These are phyloP conservation scores for Candoia aspera DNA, from an alignment of 2,113 vertebrate species.

Conservation along the genomic window DNA sequence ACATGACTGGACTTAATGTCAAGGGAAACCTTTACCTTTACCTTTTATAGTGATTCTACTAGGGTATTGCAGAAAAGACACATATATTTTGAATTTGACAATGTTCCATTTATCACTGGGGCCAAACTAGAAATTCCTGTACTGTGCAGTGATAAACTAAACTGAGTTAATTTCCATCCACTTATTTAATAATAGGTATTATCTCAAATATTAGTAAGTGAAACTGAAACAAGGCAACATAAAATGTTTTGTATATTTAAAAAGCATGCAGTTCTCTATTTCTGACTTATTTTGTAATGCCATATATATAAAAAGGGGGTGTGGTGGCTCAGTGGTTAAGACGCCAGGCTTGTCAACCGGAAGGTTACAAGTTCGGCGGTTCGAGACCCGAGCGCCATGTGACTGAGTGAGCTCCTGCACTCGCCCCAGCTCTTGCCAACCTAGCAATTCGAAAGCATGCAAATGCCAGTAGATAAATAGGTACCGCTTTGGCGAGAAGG, in stretches of 20 bases:
- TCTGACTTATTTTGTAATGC: neutral
- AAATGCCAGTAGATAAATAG: too few relatives aligned
- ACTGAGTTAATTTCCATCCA: neutral
- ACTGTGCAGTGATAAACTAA: neutral
- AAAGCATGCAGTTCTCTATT: slow-evolving; percentile 17
- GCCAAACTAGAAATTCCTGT: neutral
- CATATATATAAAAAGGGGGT: slow-evolving; percentile 1
- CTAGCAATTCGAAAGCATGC: too few relatives aligned
- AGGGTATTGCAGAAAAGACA: neutral
- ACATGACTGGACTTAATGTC: too few relatives aligned
- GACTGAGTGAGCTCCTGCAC: too few relatives aligned
- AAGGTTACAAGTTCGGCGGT: too few relatives aligned
- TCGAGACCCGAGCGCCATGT: too few relatives aligned
- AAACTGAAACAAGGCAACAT: slow-evolving; percentile 3
- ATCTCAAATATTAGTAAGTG: neutral
- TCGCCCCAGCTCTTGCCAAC: too few relatives aligned
- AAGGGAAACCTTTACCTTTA: too few relatives aligned
- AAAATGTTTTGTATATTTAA: slow-evolving; percentile 33
- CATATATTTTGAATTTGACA: neutral
- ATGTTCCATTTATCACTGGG: neutral
- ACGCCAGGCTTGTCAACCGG: too few relatives aligned
- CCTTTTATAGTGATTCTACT: neutral
- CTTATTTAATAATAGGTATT: neutral
- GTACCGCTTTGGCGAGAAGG: too few relatives aligned
- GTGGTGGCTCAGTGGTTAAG: too few relatives aligned